Evolutionary conservation across 2,888 invertebrate genomes (phyloP), one percentile per base, ranked within the genome.

Genomic region (Rotaria macrura): DNA sequence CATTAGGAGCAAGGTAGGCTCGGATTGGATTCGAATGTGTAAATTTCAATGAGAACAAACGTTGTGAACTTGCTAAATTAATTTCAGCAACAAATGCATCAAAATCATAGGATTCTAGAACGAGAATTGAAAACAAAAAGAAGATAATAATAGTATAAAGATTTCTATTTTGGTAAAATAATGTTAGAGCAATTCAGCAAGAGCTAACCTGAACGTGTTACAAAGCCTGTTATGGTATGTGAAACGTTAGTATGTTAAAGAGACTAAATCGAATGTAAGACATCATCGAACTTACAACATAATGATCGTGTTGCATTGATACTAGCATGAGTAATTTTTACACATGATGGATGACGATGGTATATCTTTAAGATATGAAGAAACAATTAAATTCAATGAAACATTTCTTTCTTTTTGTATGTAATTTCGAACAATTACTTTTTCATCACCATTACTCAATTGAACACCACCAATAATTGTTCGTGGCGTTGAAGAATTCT

Each of bases 11-110:
- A 10, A 74, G 5, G 40, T 74, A 74, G 14, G 74, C 40, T 40
- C 74, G 74, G 5, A 74, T 74, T 23, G 74, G 12, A 74, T 25
- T 40, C 23, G 38, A 25, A 74, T 40, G 38, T 74, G 38, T 1
- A 40, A 74, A 74, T 25, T 38, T 74, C 6, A 74, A 23, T 40
- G 74, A 38, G 40, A 74, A 74, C 20, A 74, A 74, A 40, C 74
- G 74, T 40, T 25, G 25, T 38, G 38, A 7, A 14, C 34, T 65
- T 9, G n/a, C 4, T 40, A 23, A 2, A 40, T 25, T 25, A 74
- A 74, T 74, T 25, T 74, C 74, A 74, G 40, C 40, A 5, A 74
- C 74, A 74, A 74, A 74, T 74, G 40, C 74, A 40, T 74, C 74
- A 74, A n/a, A 74, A 10, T 25, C 2, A 9, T 25, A 23, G 1